Evolutionary conservation across 2,888 invertebrate species (phyloP), one percentile per base, ranked within the genome.

Genomic region (Lasiommata megera): DNA sequence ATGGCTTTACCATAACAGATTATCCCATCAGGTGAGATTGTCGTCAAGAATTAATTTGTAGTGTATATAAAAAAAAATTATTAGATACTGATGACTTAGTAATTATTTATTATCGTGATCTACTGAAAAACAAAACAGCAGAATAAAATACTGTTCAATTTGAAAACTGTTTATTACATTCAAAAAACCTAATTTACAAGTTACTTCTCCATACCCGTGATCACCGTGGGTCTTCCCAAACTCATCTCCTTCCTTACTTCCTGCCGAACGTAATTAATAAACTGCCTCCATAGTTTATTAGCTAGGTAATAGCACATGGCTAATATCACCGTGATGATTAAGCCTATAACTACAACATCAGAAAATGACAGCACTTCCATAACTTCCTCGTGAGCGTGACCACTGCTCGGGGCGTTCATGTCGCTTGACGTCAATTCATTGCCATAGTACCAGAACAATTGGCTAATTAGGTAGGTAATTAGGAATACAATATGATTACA

Each of bases 321-420:
- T 8, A 83, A 44, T 11, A 71, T 58, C n/a, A 80, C 36, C 12
- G 76, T 28, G 16, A 69, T 59, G 8, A 73, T 43, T 14, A 72
- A 57, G 0, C 72, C 54, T 38, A 80, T 12, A 7, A 79, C 66
- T 9, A 79, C 56, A 7, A 74, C 64, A 44, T 85, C 83, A 12
- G 70, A 66, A 17, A 69, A 53, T 9, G 76, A 66, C 11, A 79
- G 54, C 28, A 57, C 64, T 11, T 78, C 78, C 65, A 77, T 76
- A 3, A 79, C 67, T 69, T 84, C 80, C 31, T 71, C 65, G 56
- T 81, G 74, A 14, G 79, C 77, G 62, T 83, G 81, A 18, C 79
- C 68, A 41, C 40, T 56, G 23, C 50, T 51, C 9, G 50, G 54
- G 38, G 31, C 59, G 60, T 61, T 55, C 69, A 68, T 69, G 38